A percentile compares a stretch with the other conserved stretches of the same genome.
Conservation (phyloP, 2,888 invertebrate genomes). For the Crocallis elinguaria region DNA sequence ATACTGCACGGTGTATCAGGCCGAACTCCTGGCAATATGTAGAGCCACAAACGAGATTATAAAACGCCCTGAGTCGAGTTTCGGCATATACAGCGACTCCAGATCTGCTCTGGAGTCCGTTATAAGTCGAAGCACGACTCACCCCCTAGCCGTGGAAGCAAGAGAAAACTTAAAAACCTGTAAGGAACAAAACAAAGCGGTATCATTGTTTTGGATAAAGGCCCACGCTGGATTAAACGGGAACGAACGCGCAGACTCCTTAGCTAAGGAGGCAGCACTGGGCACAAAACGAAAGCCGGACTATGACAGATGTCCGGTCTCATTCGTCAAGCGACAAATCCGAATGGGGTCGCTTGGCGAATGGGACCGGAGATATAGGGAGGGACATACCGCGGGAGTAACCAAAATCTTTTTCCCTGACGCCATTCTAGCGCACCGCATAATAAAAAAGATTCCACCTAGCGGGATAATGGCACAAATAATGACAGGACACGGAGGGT, state of each 20-base stretch:
- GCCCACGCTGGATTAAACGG: too few relatives aligned
- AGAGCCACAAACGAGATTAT: conserved; percentile 16
- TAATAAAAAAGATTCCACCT: too few relatives aligned
- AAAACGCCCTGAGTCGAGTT: background rate
- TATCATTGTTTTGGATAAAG: too few relatives aligned
- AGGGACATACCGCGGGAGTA: background rate
- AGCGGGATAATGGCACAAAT: too few relatives aligned
- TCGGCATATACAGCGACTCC: conserved; percentile 1
- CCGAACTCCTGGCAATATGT: too few relatives aligned
- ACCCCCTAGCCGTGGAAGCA: background rate
- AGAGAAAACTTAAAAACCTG: background rate
- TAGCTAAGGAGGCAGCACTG: background rate
- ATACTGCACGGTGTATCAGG: conserved; percentile 15
- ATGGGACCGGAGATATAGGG: background rate
- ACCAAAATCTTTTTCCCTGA: conserved; percentile 5
- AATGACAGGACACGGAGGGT: too few relatives aligned
- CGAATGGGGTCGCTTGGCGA: background rate
- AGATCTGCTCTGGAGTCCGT: background rate
- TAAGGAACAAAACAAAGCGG: background rate
- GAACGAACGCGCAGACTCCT: too few relatives aligned
- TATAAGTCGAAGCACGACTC: background rate
- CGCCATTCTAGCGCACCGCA: too few relatives aligned
- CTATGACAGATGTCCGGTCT: background rate
- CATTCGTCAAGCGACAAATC: too few relatives aligned
- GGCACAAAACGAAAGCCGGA: background rate